Evolutionary conservation across 2,888 invertebrate species (phyloP), one percentile per base, ranked within the genome.

Genomic region (Helobdella robusta): DNA sequence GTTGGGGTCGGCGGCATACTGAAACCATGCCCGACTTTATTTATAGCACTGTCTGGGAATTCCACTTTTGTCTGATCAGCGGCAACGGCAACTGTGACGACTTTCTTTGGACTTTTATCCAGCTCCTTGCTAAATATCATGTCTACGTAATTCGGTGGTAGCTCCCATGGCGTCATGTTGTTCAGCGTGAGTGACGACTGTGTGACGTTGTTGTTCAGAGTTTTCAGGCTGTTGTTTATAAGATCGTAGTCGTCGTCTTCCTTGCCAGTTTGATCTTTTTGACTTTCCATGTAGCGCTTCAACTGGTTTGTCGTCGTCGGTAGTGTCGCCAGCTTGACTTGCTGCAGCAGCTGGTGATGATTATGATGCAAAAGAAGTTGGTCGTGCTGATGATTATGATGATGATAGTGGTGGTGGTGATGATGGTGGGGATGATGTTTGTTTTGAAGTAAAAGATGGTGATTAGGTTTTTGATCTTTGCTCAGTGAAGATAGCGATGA

Each of bases 71-170:
- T 11, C 6, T n/a, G n/a, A n/a, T 56, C 56, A 8, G 32, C n/a
- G 30, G n/a, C n/a, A 18, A 52, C 52, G 1, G 59, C 36, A 32
- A 32, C 48, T 2, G 48, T 15, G n/a, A n/a, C n/a, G n/a, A n/a
- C n/a, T n/a, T n/a, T n/a, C n/a, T n/a, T n/a, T 28, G 52, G 60
- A 30, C 50, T 32, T n/a, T n/a, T n/a, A 15, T 32, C 30, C 48
- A 50, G 62, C 3, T 65, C 60, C 48, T 54, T 64, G n/a, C 46
- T 64, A 46, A 67, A 67, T 30, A 67, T 67, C 67, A 67, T 67
- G 52, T 67, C 67, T 18, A 67, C 67, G 59, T 67, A 67, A 46
- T 67, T 67, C 5, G 67, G 67, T 4, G 67, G 67, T 44, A 67
- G 64, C 40, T 66, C 66, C 66, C 66, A 66, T 11, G 62, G 66